Conservation (phyloP, 2,888 invertebrate species). For the Carpatolechia fugitivella region DNA sequence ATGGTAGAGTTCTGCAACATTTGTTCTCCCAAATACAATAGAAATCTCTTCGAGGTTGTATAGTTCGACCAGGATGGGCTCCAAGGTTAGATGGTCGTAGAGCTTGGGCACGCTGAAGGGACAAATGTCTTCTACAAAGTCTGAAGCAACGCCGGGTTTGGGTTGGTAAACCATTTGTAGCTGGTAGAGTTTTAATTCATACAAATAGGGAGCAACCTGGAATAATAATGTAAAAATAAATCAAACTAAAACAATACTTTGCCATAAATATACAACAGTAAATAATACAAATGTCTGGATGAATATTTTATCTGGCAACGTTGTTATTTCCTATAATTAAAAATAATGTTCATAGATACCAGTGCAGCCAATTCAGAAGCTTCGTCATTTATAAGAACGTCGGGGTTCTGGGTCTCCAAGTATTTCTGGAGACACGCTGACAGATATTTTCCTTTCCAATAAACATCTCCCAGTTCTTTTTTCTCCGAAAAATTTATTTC, state of each 20-base stretch:
- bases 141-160: conserved; percentile 47
- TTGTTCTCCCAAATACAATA: conserved; percentile 61
- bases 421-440: conserved; percentile 67
- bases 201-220: conserved; percentile 74
- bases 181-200: conserved; percentile 69
- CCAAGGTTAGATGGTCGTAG: conserved; percentile 80
- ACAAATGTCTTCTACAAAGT: conserved; percentile 57
- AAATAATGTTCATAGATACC: conserved; percentile 35
- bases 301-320: no score
- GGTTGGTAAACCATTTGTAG: conserved; percentile 77
- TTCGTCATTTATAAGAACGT: conserved; percentile 63
- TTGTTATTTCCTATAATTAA: no score
- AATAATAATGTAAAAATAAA: conserved; percentile 20
- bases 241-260: no score
- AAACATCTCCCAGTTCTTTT: conserved; percentile 62
- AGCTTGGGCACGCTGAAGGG: conserved; percentile 57
- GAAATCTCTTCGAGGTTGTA: conserved; percentile 75
- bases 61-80: conserved; percentile 71
- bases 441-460: conserved; percentile 81
- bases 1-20: conserved; percentile 73
- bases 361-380: conserved; percentile 56
- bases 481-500: conserved; percentile 56
- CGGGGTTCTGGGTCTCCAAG: conserved; percentile 62
- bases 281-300: no score
- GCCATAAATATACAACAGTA: no score